Percentiles rank a stretch among this genome's conserved stretches.
Conservation (phyloP, 1,140 invertebrate species). For the Drosophila malerkotliana region DNA sequence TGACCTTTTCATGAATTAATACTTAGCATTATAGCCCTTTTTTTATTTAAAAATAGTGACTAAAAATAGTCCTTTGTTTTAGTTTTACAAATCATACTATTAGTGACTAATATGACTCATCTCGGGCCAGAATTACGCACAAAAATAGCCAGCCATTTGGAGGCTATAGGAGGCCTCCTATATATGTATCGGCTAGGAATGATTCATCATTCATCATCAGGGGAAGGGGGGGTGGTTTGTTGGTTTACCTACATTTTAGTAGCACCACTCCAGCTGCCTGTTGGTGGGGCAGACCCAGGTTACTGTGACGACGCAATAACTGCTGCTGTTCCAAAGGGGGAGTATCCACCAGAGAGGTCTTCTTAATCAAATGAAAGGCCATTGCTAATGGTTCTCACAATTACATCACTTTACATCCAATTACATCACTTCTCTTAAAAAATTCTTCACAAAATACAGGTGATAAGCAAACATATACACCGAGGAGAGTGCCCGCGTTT, state of each 20-base stretch:
- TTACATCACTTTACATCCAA: neutral
- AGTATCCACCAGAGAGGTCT: conserved; percentile 65
- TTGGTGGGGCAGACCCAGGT: conserved; percentile 43
- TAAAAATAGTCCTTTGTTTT: neutral
- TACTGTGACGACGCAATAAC: conserved; percentile 26
- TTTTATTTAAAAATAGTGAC: too few relatives aligned
- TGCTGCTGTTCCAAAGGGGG: conserved; percentile 33
- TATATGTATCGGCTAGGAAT: neutral
- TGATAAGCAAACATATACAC: neutral
- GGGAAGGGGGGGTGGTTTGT: conserved; percentile 22
- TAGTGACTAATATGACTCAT: conserved; percentile 32
- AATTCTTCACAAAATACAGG: neutral
- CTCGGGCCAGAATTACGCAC: conserved; percentile 24
- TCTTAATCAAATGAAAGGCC: conserved; percentile 74
- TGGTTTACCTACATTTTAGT: conserved; percentile 69
- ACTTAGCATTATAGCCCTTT: too few relatives aligned
- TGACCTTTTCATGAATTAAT: neutral
- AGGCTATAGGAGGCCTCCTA: too few relatives aligned
- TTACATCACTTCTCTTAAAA: too few relatives aligned
- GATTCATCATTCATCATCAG: conserved; percentile 53
- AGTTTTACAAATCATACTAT: conserved; percentile 22
- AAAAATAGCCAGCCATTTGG: conserved; percentile 33
- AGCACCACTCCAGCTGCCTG: conserved; percentile 67
- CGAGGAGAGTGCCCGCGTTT: conserved; percentile 22
- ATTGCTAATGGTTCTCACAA: conserved; percentile 20